phyloP scores from a whole-genome alignment of 2,797 vertebrate species.

The Pterois miles region DNA sequence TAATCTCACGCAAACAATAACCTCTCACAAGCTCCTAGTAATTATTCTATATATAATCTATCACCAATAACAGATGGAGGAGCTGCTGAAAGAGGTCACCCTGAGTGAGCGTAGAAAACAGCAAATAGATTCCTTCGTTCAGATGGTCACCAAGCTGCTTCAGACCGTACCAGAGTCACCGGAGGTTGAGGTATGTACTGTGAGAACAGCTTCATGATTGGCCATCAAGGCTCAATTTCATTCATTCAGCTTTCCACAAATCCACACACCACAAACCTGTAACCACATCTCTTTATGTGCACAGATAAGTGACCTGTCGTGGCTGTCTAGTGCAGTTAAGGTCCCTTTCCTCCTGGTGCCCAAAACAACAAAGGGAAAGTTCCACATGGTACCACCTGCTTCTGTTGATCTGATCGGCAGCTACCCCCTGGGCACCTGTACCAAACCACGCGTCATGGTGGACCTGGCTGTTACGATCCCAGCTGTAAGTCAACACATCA shows the following conservation, averaged over 20 bases:
- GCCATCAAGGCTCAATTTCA: background rate
- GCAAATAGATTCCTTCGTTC: slow-evolving; percentile 87
- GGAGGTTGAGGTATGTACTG: slow-evolving; percentile 83
- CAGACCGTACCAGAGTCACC: slow-evolving; percentile 81
- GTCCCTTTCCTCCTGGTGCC: slow-evolving; percentile 91
- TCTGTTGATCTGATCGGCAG: slow-evolving; percentile 93
- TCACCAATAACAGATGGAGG: slow-evolving; percentile 87
- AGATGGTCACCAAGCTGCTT: slow-evolving; percentile 84
- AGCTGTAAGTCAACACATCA: slow-evolving; percentile 80
- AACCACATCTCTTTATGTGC: background rate
- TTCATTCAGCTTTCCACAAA: background rate
- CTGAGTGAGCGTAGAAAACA: slow-evolving; percentile 89
- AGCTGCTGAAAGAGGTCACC: slow-evolving; percentile 92
- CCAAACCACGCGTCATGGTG: slow-evolving; percentile 88
- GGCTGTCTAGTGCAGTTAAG: slow-evolving; percentile 87
- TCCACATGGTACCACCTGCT: slow-evolving; percentile 88
- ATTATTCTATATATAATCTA: background rate
- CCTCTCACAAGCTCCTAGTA: background rate
- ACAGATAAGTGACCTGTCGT: slow-evolving; percentile 89
- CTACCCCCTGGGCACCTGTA: slow-evolving; percentile 92
- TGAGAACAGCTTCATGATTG: background rate
- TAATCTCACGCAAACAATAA: background rate
- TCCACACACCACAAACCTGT: background rate
- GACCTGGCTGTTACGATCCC: slow-evolving; percentile 93
- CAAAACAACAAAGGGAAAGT: slow-evolving; percentile 88